These are phyloP conservation scores for Proales similis DNA, from an alignment of 1,140 invertebrate species.

Conservation along the genomic window DNA sequence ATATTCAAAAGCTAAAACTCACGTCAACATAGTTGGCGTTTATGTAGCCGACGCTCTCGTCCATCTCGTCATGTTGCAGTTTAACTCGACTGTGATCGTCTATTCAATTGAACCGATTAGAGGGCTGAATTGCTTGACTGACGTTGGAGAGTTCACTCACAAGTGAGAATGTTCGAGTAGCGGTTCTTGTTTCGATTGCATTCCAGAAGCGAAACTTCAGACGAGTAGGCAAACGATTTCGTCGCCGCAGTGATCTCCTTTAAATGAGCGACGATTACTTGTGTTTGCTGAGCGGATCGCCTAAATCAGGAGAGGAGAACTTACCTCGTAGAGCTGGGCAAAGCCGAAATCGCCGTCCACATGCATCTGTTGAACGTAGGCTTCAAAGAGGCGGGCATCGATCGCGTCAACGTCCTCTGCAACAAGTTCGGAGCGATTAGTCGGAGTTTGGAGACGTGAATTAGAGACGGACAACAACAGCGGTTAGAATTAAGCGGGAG, in stretches of 20 bases:
- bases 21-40: slow-evolving; percentile 70
- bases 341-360: slow-evolving; percentile 34
- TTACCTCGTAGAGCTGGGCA: slow-evolving; percentile 36
- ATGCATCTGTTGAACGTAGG: slow-evolving; percentile 33
- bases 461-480: too few relatives aligned
- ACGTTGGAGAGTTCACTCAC: slow-evolving; percentile 49
- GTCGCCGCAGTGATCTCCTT: slow-evolving; percentile 22
- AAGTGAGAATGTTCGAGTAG: slow-evolving; percentile 99
- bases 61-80: slow-evolving; percentile 62
- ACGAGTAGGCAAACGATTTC: slow-evolving; percentile 26
- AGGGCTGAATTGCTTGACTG: background rate
- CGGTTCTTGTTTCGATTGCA: slow-evolving; percentile 93
- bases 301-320: slow-evolving; percentile 6
- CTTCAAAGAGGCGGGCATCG: slow-evolving; percentile 12
- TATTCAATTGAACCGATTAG: background rate
- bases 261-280: too few relatives aligned
- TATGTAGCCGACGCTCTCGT: slow-evolving; percentile 70
- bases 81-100: slow-evolving; percentile 89
- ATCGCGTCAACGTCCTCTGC: slow-evolving; percentile 32
- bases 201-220: slow-evolving; percentile 21
- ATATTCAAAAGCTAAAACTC: background rate
- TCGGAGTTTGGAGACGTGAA: background rate
- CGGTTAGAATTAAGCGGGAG: too few relatives aligned
- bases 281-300: too few relatives aligned
- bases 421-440: background rate